Evolutionary conservation across 2,888 invertebrate species (phyloP), one percentile per base, ranked within the genome.

Genomic region (Plebejus anna): DNA sequence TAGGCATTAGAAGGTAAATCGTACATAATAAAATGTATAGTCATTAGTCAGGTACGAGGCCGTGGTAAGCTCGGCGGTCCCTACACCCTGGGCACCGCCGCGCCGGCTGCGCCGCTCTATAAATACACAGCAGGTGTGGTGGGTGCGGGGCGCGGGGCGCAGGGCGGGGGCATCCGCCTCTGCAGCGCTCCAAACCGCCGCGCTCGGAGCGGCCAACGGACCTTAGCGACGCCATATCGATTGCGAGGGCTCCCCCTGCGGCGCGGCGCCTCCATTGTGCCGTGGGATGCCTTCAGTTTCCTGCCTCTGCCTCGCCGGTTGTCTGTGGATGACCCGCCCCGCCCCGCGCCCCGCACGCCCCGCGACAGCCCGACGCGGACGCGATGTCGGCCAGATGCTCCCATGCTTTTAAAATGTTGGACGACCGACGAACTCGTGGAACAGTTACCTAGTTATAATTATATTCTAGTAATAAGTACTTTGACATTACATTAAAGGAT

Each of bases 201-300:
- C 22, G 22, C 89, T 90, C 91, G 85, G 92, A 91, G 89, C 92
- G 92, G 90, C 93, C 92, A 92, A 88, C 92, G 94, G 94, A 94
- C 93, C 94, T 94, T 94, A 93, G 93, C 94, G 92, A 90, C 92
- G 93, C 90, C 89, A 94, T 93, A 94, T 94, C 94, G 94, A 94
- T 94, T 94, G 93, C 92, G 91, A 92, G 91, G 92, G 91, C 91
- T 92, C 92, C 93, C 93, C 93, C 91, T 92, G 92, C 91, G 91
- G 90, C 91, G 91, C 92, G 91, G 87, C 87, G 85, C 90, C 89
- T 88, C 89, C 91, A 90, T 92, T 91, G 91, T 92, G 87, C 86
- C 89, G 90, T 66, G 66, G 90, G 92, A 92, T 92, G 91, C 91
- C 91, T 91, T 90, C 92, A 90, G 91, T 88, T 92, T 91, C 92